Percentiles rank a stretch among this genome's conserved stretches.
phyloP scores from a whole-genome alignment of 2,888 invertebrate genomes.

The Reticulitermes lucifugus region DNA sequence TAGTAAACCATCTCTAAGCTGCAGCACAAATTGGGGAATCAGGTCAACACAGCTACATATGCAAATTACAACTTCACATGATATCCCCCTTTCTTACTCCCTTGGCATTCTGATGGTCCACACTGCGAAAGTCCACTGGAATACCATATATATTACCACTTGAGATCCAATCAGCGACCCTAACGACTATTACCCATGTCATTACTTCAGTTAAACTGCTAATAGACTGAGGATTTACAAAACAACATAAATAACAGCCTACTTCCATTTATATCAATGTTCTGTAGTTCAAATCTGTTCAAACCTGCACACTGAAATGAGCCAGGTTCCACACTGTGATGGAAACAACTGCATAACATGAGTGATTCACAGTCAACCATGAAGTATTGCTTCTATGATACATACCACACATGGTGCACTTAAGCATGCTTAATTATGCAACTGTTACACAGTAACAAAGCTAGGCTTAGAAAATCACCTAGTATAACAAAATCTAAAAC shows the following conservation, averaged over 20 bases:
- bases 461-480: not conserved
- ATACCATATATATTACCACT: not conserved
- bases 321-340: not conserved
- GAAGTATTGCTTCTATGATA: not conserved
- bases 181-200: not conserved
- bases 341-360: not conserved
- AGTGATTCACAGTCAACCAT: not conserved
- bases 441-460: conserved; percentile 4
- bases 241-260: not conserved
- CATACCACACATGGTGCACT: not conserved
- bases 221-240: conserved; percentile 8
- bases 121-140: not conserved
- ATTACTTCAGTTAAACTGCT: not conserved
- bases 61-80: not conserved
- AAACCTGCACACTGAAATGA: not conserved
- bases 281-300: not conserved
- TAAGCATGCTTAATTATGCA: not conserved
- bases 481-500: not conserved
- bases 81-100: not conserved
- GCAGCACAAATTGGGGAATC: not conserved
- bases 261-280: not conserved
- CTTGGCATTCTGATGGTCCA: not conserved
- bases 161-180: not conserved
- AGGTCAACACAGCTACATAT: not conserved
- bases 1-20: not conserved